phyloP scores from a whole-genome alignment of 92 coral and sea anemone species.

The Umimayanthus kanabou region DNA sequence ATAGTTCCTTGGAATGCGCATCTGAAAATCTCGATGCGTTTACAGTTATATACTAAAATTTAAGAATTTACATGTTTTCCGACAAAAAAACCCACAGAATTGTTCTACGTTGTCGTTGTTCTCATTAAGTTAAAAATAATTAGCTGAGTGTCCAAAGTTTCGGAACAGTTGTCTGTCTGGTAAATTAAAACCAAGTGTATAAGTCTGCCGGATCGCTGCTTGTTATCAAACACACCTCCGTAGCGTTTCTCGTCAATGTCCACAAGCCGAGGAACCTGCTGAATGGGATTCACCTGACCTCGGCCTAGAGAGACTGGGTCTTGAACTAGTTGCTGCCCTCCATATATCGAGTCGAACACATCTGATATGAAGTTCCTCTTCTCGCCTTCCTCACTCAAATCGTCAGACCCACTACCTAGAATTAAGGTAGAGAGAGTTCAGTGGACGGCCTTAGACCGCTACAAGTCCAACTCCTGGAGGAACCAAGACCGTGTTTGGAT shows the following conservation, averaged over 20 bases:
- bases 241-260: conserved; percentile 68
- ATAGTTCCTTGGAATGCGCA: too few species aligned
- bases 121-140: too few species aligned
- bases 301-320: not conserved
- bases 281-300: conserved; percentile 59
- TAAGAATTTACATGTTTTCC: too few species aligned
- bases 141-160: too few species aligned
- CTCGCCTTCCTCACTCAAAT: conserved; percentile 17
- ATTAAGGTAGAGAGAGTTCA: not conserved
- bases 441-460: not conserved
- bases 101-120: too few species aligned
- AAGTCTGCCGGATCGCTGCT: too few species aligned
- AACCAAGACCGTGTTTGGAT: not conserved
- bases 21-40: too few species aligned
- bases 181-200: too few species aligned
- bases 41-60: too few species aligned
- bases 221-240: conserved; percentile 55
- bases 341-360: conserved; percentile 32
- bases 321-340: conserved; percentile 8
- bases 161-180: too few species aligned
- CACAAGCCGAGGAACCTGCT: conserved; percentile 57
- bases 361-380: conserved; percentile 41
- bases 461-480: not conserved
- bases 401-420: conserved; percentile 1
- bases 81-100: too few species aligned